Percentiles rank a stretch among this genome's conserved stretches.
phyloP scores from a whole-genome alignment of 2,797 vertebrate genomes.

The Xiphophorus birchmanni region DNA sequence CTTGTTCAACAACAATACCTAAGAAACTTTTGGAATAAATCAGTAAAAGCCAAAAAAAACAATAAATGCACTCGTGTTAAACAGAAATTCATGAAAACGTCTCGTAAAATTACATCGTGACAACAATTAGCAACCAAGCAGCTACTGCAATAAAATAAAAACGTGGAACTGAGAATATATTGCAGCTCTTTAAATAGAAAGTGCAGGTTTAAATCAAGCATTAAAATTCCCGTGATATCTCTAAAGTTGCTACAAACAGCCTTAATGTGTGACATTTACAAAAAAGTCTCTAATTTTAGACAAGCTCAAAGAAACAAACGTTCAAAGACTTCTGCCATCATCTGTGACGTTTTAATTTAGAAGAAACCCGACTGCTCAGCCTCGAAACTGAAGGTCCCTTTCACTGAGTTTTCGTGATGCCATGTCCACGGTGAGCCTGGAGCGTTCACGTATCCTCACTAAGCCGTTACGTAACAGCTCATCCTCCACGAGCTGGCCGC shows the following conservation, averaged over 20 bases:
- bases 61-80: background rate
- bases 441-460: constrained; percentile 30
- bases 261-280: background rate
- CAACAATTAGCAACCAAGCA: background rate
- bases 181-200: background rate
- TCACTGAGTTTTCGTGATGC: background rate
- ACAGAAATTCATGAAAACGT: background rate
- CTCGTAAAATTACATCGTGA: background rate
- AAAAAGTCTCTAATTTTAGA: background rate
- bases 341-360: background rate
- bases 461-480: constrained; percentile 69
- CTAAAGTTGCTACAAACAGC: background rate
- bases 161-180: background rate
- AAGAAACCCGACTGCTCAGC: background rate
- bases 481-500: constrained; percentile 61
- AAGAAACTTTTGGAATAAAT: background rate
- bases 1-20: background rate
- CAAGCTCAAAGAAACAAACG: background rate
- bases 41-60: background rate
- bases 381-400: background rate
- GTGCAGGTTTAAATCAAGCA: background rate
- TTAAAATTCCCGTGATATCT: background rate
- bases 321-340: background rate
- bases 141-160: background rate
- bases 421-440: background rate